Evolutionary conservation across 2,113 vertebrate species (phyloP), one percentile per base, ranked within the genome.

Genomic region (Nothobranchius furzeri): DNA sequence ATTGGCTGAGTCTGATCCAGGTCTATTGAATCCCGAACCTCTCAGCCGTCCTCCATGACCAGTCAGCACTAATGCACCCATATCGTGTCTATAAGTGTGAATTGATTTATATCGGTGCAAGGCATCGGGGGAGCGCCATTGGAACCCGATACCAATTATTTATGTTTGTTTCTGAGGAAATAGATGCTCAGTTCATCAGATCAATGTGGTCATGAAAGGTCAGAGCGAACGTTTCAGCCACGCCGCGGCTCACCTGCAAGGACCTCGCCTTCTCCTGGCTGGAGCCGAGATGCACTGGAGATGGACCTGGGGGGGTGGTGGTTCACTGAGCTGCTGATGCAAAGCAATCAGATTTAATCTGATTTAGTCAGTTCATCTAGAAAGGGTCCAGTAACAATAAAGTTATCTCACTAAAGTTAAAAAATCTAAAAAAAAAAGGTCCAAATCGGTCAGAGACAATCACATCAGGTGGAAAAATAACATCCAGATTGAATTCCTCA

Each of bases 71-170:
- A 92, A 93, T 89, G 89, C 87, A 77, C 87, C 90, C 88, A 93
- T 92, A 93, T 92, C 88, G 91, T 93, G 90, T 91, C 91, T 92
- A 90, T 93, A 93, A 91, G 90, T 91, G 90, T 91, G 88, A 94
- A 92, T 90, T 92, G 91, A 93, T 94, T 91, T 90, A 92, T 93
- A 93, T 93, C 85, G 83, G 88, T 78, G 84, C 85, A 90, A 90
- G 91, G 86, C 82, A 83, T 84, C 74, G 76, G 86, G 72, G 86
- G 84, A 92, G 85, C 88, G 80, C 83, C 88, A 93, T 86, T 86
- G 91, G 89, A 92, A 91, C 90, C 90, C 89, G 85, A 92, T 92
- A 90, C 87, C 91, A 91, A 93, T 92, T 92, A 91, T 88, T 91
- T 91, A 88, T 91, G 91, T 94, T 93, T 92, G 88, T 92, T 92